Percentiles rank a stretch among this genome's conserved stretches.
These are phyloP conservation scores for Caradrina clavipalpis DNA, from an alignment of 2,888 invertebrate genomes.

Conservation along the genomic window DNA sequence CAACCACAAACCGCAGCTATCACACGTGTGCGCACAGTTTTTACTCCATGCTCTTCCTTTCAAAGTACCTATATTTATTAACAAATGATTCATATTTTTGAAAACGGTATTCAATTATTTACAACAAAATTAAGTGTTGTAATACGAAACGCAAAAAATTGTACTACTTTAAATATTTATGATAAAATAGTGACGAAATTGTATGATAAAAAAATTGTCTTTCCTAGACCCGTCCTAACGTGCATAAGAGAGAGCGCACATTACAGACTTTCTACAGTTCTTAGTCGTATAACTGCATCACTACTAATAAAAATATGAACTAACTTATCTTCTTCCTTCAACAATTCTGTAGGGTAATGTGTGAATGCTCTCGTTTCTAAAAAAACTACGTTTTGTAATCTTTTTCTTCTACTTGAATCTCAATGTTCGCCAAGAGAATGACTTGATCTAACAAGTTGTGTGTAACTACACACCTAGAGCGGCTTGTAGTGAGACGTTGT, in stretches of 20 bases:
- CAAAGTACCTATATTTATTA: conserved; percentile 65
- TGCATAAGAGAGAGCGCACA: conserved; percentile 32
- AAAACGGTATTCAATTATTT: conserved; percentile 60
- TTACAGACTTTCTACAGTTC: conserved; percentile 22
- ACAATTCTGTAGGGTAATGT: conserved; percentile 23
- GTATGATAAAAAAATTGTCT: conserved; percentile 29
- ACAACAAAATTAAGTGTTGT: conserved; percentile 54
- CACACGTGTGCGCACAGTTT: conserved; percentile 66
- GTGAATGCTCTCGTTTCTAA: conserved; percentile 4
- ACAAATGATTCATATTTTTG: conserved; percentile 69
- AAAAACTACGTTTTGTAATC: conserved; percentile 35
- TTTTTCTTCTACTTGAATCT: conserved; percentile 46
- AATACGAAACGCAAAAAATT: conserved; percentile 38
- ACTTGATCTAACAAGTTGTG: conserved; percentile 26
- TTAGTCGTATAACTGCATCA: not conserved
- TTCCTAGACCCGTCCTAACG: conserved; percentile 59
- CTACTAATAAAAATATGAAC: not conserved
- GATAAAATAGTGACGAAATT: conserved; percentile 36
- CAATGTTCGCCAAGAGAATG: conserved; percentile 47
- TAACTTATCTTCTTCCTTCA: not conserved
- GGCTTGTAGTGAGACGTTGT: conserved; percentile 51
- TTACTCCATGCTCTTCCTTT: conserved; percentile 70
- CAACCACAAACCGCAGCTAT: conserved; percentile 37
- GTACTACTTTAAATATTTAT: conserved; percentile 29
- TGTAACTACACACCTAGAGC: conserved; percentile 30